Base-by-base conservation (phyloP, 2,888 invertebrate genomes). In the Leucophora obtusa region DNA sequence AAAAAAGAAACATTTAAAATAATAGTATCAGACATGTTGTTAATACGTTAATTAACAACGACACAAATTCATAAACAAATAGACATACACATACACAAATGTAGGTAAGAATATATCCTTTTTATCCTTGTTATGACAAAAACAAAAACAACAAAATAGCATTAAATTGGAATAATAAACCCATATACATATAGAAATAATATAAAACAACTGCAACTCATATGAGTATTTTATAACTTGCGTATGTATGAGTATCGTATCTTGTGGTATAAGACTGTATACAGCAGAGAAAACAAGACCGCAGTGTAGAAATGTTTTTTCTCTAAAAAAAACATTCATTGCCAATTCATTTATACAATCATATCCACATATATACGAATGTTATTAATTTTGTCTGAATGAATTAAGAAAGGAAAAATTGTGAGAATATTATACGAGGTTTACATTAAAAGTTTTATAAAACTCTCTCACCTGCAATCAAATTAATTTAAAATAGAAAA, bases 41-140 rank as follows among this genome's bases (percentile, higher is more conserved):
- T 83, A 84, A 83, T 82, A 69, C 84, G 82, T 84, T 85, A 84
- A 84, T 85, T 85, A 83, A 83, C 77, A 82, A 66, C 71, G 71
- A 66, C 68, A 83, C 62, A 76, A 62, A 43, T 21, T 71, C 11
- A 63, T 56, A 18, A 28, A 54, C 9, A 33, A 14, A 70, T 51
- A 47, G 28, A 50, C 18, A 53, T 24, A 7, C 47, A 33, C 14
- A 54, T 43, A 15, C 24, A 54, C 6, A 53, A 17, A 14, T 68
- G 33, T 15, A 8, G 24, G 11, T 21, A 56, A 66, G 65, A 54
- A 66, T 60, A 60, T 66, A 47, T 47, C 43, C 43, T 60, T 50
- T 77, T 53, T 77, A 71, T 21, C 58, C 63, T 51, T 70, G 43
- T 65, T 66, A 59, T 24, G 56, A 65, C 8, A 62, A 60, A 51